Conservation (phyloP, 2,113 vertebrate species). For the Jacana jacana region DNA sequence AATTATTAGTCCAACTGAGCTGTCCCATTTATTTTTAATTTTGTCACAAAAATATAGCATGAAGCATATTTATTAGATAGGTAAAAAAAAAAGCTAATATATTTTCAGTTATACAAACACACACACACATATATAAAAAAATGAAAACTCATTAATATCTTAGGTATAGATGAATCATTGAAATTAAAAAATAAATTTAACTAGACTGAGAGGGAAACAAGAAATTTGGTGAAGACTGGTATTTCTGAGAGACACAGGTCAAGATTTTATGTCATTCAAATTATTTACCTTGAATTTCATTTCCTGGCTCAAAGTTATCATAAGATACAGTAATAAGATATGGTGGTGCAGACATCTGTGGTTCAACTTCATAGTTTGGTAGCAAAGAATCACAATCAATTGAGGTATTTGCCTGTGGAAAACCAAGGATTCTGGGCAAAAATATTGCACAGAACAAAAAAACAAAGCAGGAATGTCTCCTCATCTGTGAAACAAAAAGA, state of each 20-base stretch:
- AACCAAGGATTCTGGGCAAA: constrained; percentile 31
- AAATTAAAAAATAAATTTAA: not conserved
- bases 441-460: constrained; percentile 50
- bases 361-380: constrained; percentile 52
- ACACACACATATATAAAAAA: not conserved
- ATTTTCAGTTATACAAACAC: not conserved
- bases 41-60: not conserved
- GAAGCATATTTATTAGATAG: not conserved
- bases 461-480: not conserved
- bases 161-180: not conserved
- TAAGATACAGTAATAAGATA: constrained; percentile 57
- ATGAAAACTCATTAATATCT: not conserved
- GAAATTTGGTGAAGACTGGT: not conserved
- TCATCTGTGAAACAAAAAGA: constrained; percentile 52
- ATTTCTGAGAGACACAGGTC: not conserved
- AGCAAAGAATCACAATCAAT: constrained; percentile 69
- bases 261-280: not conserved
- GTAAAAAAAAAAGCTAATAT: not conserved
- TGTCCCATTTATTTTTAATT: not conserved
- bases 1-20: not conserved
- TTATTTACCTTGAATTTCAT: constrained; percentile 66
- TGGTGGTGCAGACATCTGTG: constrained; percentile 57
- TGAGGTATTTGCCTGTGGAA: constrained; percentile 47
- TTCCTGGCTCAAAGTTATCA: constrained; percentile 58
- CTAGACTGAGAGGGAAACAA: not conserved